Evolutionary conservation across 1,140 invertebrate genomes (phyloP).

Genomic region (Drosophila pallidifrons): DNA sequence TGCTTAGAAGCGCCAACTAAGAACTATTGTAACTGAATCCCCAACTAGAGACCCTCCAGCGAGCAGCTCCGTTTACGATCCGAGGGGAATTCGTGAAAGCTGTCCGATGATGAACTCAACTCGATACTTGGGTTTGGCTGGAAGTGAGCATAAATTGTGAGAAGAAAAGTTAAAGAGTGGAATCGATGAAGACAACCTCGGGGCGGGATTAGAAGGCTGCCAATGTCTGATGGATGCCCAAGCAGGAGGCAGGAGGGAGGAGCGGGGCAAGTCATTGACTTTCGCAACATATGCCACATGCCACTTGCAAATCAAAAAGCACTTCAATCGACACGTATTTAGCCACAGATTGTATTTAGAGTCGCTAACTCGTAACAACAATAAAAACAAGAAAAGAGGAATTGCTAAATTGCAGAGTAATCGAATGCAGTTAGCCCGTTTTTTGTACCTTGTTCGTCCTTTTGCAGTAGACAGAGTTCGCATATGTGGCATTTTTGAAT

Average conservation of each 20-base stretch:
- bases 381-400: neutral
- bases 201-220: conserved; percentile 69
- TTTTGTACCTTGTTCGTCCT: conserved; percentile 37
- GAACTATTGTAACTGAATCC: neutral
- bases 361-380: conserved; percentile 6
- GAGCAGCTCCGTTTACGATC: neutral
- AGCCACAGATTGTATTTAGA: conserved; percentile 31
- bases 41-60: neutral
- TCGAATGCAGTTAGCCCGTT: conserved; percentile 56
- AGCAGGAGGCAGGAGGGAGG: neutral
- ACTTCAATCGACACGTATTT: conserved; percentile 79
- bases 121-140: conserved; percentile 42
- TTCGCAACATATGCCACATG: conserved; percentile 39
- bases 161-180: conserved; percentile 23
- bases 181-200: conserved; percentile 48
- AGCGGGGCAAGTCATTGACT: conserved; percentile 40
- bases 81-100: conserved; percentile 1
- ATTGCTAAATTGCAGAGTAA: conserved; percentile 81
- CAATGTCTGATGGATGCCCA: conserved; percentile 39
- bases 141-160: conserved; percentile 68
- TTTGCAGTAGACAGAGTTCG: conserved; percentile 26
- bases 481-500: conserved; percentile 76
- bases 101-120: neutral
- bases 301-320: conserved; percentile 60
- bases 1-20: neutral